Conservation (phyloP, 2,888 invertebrate genomes). For the Pandemis corylana region DNA sequence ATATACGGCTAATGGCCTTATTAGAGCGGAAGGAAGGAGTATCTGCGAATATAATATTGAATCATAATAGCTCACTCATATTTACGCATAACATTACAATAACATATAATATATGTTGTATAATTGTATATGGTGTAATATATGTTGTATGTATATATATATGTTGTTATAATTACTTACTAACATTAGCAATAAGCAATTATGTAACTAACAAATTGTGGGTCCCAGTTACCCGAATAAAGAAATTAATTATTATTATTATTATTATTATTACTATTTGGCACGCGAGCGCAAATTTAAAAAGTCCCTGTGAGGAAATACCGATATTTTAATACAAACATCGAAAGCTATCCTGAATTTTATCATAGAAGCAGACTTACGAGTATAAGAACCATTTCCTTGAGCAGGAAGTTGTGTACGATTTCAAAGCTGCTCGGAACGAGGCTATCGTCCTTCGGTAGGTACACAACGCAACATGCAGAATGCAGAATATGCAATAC, state of each 20-base stretch:
- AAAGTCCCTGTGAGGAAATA: neutral
- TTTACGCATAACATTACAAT: neutral
- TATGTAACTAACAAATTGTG: no score
- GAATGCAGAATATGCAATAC: conserved; percentile 14
- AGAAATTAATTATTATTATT: no score
- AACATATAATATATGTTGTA: no score
- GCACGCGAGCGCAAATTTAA: no score
- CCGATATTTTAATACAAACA: neutral
- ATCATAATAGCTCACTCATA: conserved; percentile 1
- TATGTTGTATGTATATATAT: no score
- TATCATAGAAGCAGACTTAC: neutral
- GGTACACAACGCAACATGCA: conserved; percentile 4
- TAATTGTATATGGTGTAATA: no score
- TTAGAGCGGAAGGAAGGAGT: conserved; percentile 30
- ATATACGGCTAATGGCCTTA: conserved; percentile 29
- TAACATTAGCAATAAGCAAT: no score
- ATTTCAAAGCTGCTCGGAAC: neutral
- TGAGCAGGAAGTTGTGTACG: neutral
- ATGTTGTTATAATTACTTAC: no score
- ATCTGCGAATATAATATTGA: conserved; percentile 13
- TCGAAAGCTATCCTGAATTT: neutral
- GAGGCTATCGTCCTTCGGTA: conserved; percentile 3
- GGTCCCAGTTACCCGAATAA: no score
- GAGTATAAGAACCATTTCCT: neutral
- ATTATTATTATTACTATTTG: no score